Evolutionary conservation across 2,113 vertebrate genomes (phyloP).

Genomic region (Morone chrysops): DNA sequence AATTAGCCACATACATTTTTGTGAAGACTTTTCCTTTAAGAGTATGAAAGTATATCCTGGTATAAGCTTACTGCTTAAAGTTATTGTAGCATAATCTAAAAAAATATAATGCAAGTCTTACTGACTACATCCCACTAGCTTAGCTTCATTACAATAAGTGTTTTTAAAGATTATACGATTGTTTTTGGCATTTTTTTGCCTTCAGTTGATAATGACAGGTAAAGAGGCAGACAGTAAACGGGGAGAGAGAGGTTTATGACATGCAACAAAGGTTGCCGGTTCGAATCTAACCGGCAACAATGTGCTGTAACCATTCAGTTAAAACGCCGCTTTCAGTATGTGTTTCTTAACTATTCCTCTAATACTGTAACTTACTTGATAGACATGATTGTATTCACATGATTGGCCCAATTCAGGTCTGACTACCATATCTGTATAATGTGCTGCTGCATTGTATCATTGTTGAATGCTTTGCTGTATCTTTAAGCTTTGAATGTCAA

Average conservation of each 20-base stretch:
- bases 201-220: too few relatives aligned
- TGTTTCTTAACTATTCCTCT: slow-evolving; percentile 7
- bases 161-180: not conserved
- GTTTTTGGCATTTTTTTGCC: too few relatives aligned
- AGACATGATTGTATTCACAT: slow-evolving; percentile 8
- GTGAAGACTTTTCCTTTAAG: not conserved
- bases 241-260: too few relatives aligned
- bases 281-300: too few relatives aligned
- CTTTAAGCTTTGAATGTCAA: slow-evolving; percentile 57
- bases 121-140: not conserved
- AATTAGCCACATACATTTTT: slow-evolving; percentile 18
- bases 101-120: not conserved
- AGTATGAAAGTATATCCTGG: not conserved
- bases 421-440: slow-evolving; percentile 2
- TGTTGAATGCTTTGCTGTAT: slow-evolving; percentile 57
- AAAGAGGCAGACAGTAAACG: too few relatives aligned
- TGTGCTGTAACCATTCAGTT: too few relatives aligned
- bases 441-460: slow-evolving; percentile 18
- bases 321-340: too few relatives aligned
- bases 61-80: slow-evolving; percentile 6
- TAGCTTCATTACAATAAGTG: slow-evolving; percentile 5
- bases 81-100: slow-evolving; percentile 25
- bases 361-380: not conserved
- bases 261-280: too few relatives aligned
- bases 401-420: not conserved